Base-by-base conservation (phyloP, 2,888 invertebrate species). In the Melitaea athalia region DNA sequence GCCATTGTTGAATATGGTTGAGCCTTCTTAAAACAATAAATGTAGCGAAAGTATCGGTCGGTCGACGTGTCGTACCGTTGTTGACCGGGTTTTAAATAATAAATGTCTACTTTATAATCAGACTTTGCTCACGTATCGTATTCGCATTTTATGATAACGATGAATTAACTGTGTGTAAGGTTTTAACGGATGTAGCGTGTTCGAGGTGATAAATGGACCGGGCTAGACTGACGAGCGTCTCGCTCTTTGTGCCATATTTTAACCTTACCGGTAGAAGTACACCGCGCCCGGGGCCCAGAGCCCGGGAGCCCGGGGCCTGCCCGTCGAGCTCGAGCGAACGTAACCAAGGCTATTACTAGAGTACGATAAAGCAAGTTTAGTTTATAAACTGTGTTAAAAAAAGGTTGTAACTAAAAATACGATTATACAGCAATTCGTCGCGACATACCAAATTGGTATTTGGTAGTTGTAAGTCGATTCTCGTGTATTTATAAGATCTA, bases 321-420 rank as follows among this genome's bases (percentile, higher is more conserved):
- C 53, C 17, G n/a, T 50, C 24, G 52, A 52, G 24, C 24, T 17
- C 10, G 10, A 52, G 62, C 50, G 53, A n/a, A 83, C 80, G 84
- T 83, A 75, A 81, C 80, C 80, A 79, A 81, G 81, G 77, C 76
- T 83, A 81, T 85, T 80, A 81, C 85, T 91, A 91, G 88, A 83
- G 31, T 89, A 85, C 85, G 85, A 79, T 79, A 83, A 87, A 87
- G 83, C 85, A 85, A 63, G 69, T 86, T 86, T 82, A 86, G 88
- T 85, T 86, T 86, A 84, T 80, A 78, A 88, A 89, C 84, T 88
- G 85, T 85, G 87, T 82, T 86, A 84, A 88, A 67, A 88, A 87
- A 81, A 90, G 91, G 92, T 92, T 92, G 91, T 92, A 91, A 86
- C 86, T 88, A 88, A 88, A 68, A 86, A 84, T 89, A 90, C 85